phyloP scores from a whole-genome alignment of 2,888 invertebrate genomes.

The Phalera bucephala region DNA sequence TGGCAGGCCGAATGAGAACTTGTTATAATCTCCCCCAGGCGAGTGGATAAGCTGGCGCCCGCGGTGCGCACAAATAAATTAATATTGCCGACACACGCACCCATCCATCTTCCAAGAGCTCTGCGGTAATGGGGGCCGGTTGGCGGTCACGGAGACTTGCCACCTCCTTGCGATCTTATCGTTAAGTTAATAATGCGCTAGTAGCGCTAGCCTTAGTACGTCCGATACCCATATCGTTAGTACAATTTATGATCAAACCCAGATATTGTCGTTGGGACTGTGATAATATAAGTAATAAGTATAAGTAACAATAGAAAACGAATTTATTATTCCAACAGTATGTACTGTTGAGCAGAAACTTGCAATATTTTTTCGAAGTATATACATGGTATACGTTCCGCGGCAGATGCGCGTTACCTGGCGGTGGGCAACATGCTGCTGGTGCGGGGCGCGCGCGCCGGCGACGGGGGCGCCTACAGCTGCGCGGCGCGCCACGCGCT shows the following conservation, averaged over 20 bases:
- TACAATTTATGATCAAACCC: too few relatives aligned
- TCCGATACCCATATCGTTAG: too few relatives aligned
- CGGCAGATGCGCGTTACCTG: slow-evolving; percentile 59
- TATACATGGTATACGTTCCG: too few relatives aligned
- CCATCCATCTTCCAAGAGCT: neutral
- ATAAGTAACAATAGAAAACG: too few relatives aligned
- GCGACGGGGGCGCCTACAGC: slow-evolving; percentile 85
- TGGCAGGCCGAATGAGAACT: slow-evolving; percentile 31
- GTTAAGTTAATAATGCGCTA: too few relatives aligned
- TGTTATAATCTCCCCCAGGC: slow-evolving; percentile 24
- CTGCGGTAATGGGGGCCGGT: neutral
- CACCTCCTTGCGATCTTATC: neutral
- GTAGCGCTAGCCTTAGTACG: too few relatives aligned
- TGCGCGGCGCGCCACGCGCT: slow-evolving; percentile 87
- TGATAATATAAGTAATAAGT: too few relatives aligned
- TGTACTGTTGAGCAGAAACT: too few relatives aligned
- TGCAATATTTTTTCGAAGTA: too few relatives aligned
- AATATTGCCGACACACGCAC: neutral
- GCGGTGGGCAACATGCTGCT: slow-evolving; percentile 56
- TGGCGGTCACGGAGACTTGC: neutral
- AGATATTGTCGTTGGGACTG: too few relatives aligned
- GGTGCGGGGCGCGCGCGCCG: slow-evolving; percentile 64
- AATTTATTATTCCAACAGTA: too few relatives aligned
- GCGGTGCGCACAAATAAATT: slow-evolving; percentile 1
- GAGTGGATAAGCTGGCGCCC: slow-evolving; percentile 9